Evolutionary conservation across 2,797 vertebrate genomes (phyloP), one percentile per base, ranked within the genome.

Genomic region (Peromyscus attwateri): DNA sequence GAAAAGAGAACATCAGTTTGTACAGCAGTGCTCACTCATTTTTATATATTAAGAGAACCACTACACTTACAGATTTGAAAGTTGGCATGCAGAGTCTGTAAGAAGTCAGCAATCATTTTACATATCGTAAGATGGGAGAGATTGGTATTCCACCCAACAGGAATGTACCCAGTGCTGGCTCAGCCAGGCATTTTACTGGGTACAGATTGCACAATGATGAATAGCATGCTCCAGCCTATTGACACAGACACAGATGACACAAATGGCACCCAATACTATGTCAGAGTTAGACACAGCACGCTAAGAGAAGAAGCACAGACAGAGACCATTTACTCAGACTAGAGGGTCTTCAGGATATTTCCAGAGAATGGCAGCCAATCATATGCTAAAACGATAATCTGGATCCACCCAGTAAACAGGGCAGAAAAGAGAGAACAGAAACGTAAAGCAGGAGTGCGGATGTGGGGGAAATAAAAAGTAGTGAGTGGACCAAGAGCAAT

Each of bases 81-180:
- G 76, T 6, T 43, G 52, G 91, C 57, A 81, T 73, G 25, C 12
- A 92, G 79, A 87, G 40, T 90, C 55, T 87, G 34, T 96, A 95
- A 95, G 66, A 93, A 55, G 89, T 87, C 49, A 83, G 43, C 71
- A 83, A 76, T 94, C 66, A 79, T 83, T 95, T 83, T 90, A 92
- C 40, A 92, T 66, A 46, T 64, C 88, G 25, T 43, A 79, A 94
- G 77, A 92, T 0, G 92, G 64, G 90, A 96, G 95, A 93, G 93
- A 92, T 10, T 87, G n/a, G 71, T 95, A 88, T 94, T 95, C 71
- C 68, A 75, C 43, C 68, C 57, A 66, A 91, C 31, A 87, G 92
- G 62, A 89, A 83, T 70, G 40, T 85, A 87, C 40, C 92, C 34
- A 62, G 23, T 37, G 46, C 43, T 64, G 49, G 91, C 73, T 95